These are phyloP conservation scores for Trogon melanurus DNA, from an alignment of 2,113 vertebrate genomes.

Conservation along the genomic window DNA sequence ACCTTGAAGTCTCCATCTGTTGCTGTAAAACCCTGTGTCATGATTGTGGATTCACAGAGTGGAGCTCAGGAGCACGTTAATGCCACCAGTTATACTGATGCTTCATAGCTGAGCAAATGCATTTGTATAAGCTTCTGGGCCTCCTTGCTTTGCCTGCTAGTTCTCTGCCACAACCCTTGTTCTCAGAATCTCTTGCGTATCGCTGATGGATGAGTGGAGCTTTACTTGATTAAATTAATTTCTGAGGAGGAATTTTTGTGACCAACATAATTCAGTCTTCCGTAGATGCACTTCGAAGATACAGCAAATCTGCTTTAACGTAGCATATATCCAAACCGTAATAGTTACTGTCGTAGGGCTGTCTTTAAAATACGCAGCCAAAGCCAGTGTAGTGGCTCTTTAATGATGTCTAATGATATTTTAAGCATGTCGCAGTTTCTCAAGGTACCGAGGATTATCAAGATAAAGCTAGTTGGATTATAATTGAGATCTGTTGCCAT, in stretches of 20 bases:
- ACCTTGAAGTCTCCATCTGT: neutral
- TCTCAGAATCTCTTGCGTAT: neutral
- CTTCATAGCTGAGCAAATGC: neutral
- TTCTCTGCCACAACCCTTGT: neutral
- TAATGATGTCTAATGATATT: neutral
- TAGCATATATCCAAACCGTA: neutral
- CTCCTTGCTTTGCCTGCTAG: neutral
- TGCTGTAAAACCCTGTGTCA: neutral
- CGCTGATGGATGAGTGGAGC: neutral
- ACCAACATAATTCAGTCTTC: neutral
- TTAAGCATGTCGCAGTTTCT: neutral
- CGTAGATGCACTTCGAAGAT: neutral
- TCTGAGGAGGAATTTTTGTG: neutral
- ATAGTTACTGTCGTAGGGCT: neutral
- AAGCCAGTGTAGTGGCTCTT: neutral
- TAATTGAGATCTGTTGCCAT: neutral
- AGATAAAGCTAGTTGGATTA: neutral
- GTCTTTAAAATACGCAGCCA: neutral
- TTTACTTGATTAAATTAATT: neutral
- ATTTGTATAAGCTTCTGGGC: neutral
- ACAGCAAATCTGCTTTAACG: neutral
- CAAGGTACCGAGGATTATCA: neutral
- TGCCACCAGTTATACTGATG: neutral
- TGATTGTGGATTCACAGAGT: neutral
- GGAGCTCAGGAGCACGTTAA: neutral